Evolutionary conservation across 2,797 vertebrate species (phyloP).

Genomic region (Melanotaenia parkinsoni): DNA sequence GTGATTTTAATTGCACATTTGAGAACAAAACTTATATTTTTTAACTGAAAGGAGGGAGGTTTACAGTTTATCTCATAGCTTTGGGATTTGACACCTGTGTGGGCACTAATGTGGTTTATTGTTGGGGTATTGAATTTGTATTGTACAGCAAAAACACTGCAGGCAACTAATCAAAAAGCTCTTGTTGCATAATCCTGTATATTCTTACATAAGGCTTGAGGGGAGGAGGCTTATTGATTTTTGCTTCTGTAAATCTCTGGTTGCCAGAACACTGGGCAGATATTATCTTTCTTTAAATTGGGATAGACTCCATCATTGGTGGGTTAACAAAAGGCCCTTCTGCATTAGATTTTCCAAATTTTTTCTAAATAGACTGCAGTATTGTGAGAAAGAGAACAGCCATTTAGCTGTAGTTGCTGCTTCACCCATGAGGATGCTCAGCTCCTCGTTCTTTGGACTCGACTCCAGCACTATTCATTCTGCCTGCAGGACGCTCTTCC

Average conservation of each 20-base stretch:
- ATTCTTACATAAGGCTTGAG: conserved; percentile 33
- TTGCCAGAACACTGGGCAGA: conserved; percentile 5
- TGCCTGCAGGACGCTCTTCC: conserved; percentile 44
- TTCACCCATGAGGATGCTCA: conserved; percentile 51
- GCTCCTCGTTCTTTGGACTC: conserved; percentile 43
- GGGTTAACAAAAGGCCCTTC: conserved; percentile 11
- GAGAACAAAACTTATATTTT: not conserved
- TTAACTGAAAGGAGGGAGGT: not conserved
- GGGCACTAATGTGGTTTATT: not conserved
- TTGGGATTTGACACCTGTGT: not conserved
- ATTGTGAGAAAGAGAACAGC: conserved; percentile 32
- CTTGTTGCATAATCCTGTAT: conserved; percentile 26
- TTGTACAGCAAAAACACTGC: conserved; percentile 1
- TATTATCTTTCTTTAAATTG: conserved; percentile 36
- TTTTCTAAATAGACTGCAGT: conserved; percentile 30
- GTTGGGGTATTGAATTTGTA: not conserved
- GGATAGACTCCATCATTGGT: conserved; percentile 21
- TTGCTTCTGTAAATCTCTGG: conserved; percentile 29
- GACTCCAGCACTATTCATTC: conserved; percentile 27
- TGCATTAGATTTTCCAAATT: not conserved
- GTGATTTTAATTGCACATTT: not conserved
- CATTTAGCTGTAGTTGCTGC: conserved; percentile 18
- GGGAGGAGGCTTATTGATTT: conserved; percentile 40
- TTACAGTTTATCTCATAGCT: not conserved
- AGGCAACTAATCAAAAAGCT: not conserved